phyloP scores from a whole-genome alignment of 2,888 invertebrate species.

The Polietes domitor region DNA sequence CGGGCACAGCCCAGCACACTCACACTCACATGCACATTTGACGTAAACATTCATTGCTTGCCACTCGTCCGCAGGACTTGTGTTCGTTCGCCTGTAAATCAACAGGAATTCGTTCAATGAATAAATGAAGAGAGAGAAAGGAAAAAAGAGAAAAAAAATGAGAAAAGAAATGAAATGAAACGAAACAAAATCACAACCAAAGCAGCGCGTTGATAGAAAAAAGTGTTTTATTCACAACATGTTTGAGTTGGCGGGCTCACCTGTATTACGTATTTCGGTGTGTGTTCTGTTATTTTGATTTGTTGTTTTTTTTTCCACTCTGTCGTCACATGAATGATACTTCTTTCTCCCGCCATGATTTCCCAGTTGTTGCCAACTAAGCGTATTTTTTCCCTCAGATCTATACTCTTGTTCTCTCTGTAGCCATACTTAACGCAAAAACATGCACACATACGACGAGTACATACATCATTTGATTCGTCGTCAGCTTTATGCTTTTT shows the following conservation, averaged over 20 bases:
- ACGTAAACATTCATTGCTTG: background rate
- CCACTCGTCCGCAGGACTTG: background rate
- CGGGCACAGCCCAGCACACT: conserved; percentile 21
- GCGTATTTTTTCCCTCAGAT: conserved; percentile 16
- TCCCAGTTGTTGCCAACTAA: conserved; percentile 31
- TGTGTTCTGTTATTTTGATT: conserved; percentile 18
- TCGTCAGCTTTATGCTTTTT: conserved; percentile 22
- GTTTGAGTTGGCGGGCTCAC: background rate
- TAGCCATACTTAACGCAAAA: background rate
- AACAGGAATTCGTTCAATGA: conserved; percentile 17
- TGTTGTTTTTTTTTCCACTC: background rate
- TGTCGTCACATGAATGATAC: background rate
- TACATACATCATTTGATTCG: conserved; percentile 27
- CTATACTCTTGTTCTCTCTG: background rate
- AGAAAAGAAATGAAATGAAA: background rate
- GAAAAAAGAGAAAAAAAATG: background rate
- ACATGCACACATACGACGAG: background rate
- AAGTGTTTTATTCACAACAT: conserved; percentile 21
- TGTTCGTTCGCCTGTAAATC: conserved; percentile 13
- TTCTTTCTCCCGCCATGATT: background rate
- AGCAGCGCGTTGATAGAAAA: background rate
- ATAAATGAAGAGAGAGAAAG: background rate
- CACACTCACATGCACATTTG: background rate
- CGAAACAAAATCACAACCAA: background rate
- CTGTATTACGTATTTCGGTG: background rate